phyloP scores from a whole-genome alignment of 2,888 invertebrate species.

The Rhamphomyia laevipes region DNA sequence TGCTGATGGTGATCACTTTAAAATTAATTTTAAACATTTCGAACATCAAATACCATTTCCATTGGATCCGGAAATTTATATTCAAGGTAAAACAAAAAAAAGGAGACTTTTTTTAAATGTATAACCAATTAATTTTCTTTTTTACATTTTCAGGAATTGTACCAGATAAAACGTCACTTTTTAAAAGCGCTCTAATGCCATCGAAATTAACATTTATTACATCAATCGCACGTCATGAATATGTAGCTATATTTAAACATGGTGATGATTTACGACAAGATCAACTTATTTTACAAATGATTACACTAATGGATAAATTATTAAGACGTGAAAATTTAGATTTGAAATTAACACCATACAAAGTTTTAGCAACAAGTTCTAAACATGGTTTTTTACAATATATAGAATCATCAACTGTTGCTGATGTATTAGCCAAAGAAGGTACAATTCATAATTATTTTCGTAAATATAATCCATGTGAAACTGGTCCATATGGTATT shows the following conservation, averaged over 20 bases:
- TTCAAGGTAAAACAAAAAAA: slow-evolving; percentile 29
- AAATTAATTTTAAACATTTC: slow-evolving; percentile 79
- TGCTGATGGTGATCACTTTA: slow-evolving; percentile 66
- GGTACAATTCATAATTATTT: slow-evolving; percentile 90
- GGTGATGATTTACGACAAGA: slow-evolving; percentile 97
- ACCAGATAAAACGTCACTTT: slow-evolving; percentile 80
- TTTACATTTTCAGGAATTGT: slow-evolving; percentile 46
- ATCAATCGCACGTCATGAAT: slow-evolving; percentile 55
- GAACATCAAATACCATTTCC: slow-evolving; percentile 83
- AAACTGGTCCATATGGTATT: slow-evolving; percentile 81
- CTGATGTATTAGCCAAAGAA: slow-evolving; percentile 78
- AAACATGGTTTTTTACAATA: slow-evolving; percentile 95
- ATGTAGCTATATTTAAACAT: slow-evolving; percentile 93
- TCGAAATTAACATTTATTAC: slow-evolving; percentile 80
- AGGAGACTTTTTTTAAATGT: no score
- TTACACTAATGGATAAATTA: slow-evolving; percentile 94
- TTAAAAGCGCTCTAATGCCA: slow-evolving; percentile 96
- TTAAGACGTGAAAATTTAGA: slow-evolving; percentile 90
- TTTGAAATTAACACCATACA: slow-evolving; percentile 89
- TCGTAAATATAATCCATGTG: slow-evolving; percentile 77
- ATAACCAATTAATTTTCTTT: no score
- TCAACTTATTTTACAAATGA: slow-evolving; percentile 94
- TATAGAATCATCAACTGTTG: slow-evolving; percentile 84
- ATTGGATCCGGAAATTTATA: slow-evolving; percentile 79
- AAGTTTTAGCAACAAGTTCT: slow-evolving; percentile 89